Evolutionary conservation across 2,888 invertebrate species (phyloP).

Genomic region (Lissocephala sabroskyi): DNA sequence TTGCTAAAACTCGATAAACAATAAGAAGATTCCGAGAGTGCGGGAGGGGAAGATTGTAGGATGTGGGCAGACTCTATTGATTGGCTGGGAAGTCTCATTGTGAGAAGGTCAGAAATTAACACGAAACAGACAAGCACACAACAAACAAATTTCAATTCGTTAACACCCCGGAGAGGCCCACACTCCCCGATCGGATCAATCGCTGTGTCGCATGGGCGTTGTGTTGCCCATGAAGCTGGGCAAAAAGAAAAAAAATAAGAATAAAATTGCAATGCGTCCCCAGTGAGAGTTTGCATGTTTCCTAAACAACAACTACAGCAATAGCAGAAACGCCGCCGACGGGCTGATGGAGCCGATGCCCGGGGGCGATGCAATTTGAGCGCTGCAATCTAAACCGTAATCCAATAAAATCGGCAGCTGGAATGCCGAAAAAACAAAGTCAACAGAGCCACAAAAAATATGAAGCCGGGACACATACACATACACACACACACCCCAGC

Average conservation of each 20-base stretch:
- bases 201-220: background rate
- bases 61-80: too few species aligned
- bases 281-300: slow-evolving; percentile 40
- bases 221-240: slow-evolving; percentile 14
- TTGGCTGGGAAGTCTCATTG: too few species aligned
- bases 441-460: slow-evolving; percentile 5
- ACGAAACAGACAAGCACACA: slow-evolving; percentile 44
- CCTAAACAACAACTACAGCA: slow-evolving; percentile 29
- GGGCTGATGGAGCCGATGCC: too few species aligned
- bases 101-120: slow-evolving; percentile 47
- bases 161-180: slow-evolving; percentile 23
- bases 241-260: slow-evolving; percentile 29
- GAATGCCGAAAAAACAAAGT: slow-evolving; percentile 28
- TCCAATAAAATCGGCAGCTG: slow-evolving; percentile 61
- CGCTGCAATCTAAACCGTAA: slow-evolving; percentile 62
- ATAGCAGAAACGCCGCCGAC: slow-evolving; percentile 10
- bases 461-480: background rate
- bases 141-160: slow-evolving; percentile 68
- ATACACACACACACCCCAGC: slow-evolving; percentile 20
- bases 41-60: too few species aligned
- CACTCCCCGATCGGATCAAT: too few species aligned
- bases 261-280: slow-evolving; percentile 14
- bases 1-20: too few species aligned
- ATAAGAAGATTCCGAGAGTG: too few species aligned
- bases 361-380: slow-evolving; percentile 41